phyloP scores from a whole-genome alignment of 2,888 invertebrate genomes.

The Cremastinae sp. region DNA sequence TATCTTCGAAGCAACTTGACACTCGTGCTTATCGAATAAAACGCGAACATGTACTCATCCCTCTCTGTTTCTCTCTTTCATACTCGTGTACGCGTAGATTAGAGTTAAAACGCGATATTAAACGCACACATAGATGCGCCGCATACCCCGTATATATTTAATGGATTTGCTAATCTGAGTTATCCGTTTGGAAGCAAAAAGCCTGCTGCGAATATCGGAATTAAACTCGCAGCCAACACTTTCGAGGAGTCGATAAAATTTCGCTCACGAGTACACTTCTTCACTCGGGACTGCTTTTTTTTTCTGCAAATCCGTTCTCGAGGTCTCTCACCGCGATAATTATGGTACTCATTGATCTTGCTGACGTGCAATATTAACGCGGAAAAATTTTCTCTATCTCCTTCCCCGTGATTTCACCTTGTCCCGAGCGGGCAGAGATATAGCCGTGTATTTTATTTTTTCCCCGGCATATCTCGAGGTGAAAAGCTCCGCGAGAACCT shows the following conservation, averaged over 20 bases:
- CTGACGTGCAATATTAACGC: conserved; percentile 51
- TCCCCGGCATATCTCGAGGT: not conserved
- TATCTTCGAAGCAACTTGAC: conserved; percentile 6
- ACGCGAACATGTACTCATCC: conserved; percentile 13
- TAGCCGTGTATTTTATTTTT: not conserved
- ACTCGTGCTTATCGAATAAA: conserved; percentile 39
- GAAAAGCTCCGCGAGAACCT: conserved; percentile 17
- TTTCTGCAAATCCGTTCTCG: conserved; percentile 29
- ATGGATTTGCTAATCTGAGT: conserved; percentile 36
- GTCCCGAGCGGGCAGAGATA: not conserved
- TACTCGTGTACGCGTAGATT: not conserved
- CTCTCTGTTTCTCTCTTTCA: not conserved
- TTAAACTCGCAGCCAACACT: conserved; percentile 16
- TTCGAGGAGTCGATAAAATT: conserved; percentile 21
- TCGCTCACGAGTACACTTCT: not conserved
- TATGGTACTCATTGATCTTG: conserved; percentile 57
- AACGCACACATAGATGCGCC: not conserved
- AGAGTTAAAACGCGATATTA: conserved; percentile 18
- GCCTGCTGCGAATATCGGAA: conserved; percentile 21
- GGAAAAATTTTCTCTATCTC: conserved; percentile 29
- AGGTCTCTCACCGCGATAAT: conserved; percentile 31
- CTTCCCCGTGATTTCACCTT: too few species aligned
- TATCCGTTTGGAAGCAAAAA: conserved; percentile 29
- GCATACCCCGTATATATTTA: too few species aligned
- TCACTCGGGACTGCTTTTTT: not conserved